Conservation (phyloP, 1,140 invertebrate species). For the Halictus rubicundus region DNA sequence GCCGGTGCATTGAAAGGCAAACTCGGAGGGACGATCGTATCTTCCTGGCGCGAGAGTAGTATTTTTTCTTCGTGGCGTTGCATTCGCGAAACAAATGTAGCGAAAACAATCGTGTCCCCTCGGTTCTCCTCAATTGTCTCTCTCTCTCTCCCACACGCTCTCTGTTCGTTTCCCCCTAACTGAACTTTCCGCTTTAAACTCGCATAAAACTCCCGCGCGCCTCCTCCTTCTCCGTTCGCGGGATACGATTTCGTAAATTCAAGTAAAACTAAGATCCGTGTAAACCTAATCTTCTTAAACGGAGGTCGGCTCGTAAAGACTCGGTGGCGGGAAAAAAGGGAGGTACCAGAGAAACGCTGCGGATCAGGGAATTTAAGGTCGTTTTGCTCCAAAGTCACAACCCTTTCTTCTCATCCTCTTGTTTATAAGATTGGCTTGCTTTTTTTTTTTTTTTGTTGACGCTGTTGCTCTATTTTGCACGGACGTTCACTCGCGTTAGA, state of each 20-base stretch:
- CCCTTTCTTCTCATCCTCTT: too few relatives aligned
- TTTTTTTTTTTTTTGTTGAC: too few relatives aligned
- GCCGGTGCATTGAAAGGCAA: neutral
- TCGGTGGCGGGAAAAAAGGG: slow-evolving; percentile 10
- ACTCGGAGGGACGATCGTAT: neutral
- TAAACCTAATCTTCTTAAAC: slow-evolving; percentile 66
- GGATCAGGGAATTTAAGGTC: too few relatives aligned
- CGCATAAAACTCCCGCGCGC: slow-evolving; percentile 42
- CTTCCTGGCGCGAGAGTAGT: neutral
- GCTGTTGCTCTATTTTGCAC: too few relatives aligned
- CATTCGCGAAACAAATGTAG: slow-evolving; percentile 43
- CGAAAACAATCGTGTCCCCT: slow-evolving; percentile 41
- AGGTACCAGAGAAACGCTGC: neutral
- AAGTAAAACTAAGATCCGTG: slow-evolving; percentile 61
- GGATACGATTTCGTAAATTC: slow-evolving; percentile 64
- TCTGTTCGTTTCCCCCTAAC: neutral
- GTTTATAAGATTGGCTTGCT: too few relatives aligned
- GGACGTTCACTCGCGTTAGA: too few relatives aligned
- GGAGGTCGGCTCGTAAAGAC: slow-evolving; percentile 55
- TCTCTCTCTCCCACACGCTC: too few relatives aligned
- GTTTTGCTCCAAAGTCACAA: too few relatives aligned
- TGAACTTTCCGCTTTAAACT: slow-evolving; percentile 56
- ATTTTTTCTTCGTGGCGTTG: neutral
- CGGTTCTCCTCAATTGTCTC: neutral
- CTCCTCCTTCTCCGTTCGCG: neutral